These are phyloP conservation scores for Drosophila rufa DNA, from an alignment of 1,140 invertebrate species.

Conservation along the genomic window DNA sequence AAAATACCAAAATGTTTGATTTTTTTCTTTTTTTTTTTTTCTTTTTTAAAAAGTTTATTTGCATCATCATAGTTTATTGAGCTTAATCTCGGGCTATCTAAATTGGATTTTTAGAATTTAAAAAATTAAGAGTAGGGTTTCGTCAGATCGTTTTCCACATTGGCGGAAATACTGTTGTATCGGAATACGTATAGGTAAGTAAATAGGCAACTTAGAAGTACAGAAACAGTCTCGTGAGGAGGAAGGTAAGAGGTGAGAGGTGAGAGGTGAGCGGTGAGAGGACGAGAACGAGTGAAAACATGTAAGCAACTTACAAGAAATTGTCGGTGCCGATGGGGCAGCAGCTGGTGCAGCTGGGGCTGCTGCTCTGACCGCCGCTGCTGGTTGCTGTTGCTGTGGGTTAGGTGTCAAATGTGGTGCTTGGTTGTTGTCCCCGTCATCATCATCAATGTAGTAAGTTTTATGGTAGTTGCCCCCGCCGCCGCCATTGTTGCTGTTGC, in stretches of 20 bases:
- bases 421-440: slow-evolving; percentile 53
- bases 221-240: slow-evolving; percentile 46
- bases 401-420: slow-evolving; percentile 48
- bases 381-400: slow-evolving; percentile 18
- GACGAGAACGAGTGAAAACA: slow-evolving; percentile 41
- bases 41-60: slow-evolving; percentile 49
- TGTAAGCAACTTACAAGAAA: slow-evolving; percentile 84
- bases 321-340: slow-evolving; percentile 69
- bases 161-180: slow-evolving; percentile 32
- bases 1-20: slow-evolving; percentile 50
- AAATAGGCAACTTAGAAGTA: slow-evolving; percentile 35
- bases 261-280: slow-evolving; percentile 1
- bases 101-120: slow-evolving; percentile 30
- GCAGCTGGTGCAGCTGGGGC: slow-evolving; percentile 38
- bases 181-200: slow-evolving; percentile 36
- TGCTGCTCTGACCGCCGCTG: slow-evolving; percentile 31
- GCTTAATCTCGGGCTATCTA: slow-evolving; percentile 40
- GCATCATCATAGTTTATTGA: slow-evolving; percentile 27
- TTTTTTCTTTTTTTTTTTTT: slow-evolving; percentile 38
- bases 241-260: slow-evolving; percentile 36
- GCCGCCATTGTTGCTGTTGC: slow-evolving; percentile 11
- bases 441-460: slow-evolving; percentile 67
- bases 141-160: slow-evolving; percentile 23
- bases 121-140: slow-evolving; percentile 23
- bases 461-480: slow-evolving; percentile 39